These are phyloP conservation scores for Perognathus longimembris DNA, from an alignment of 2,113 vertebrate genomes.

Conservation along the genomic window DNA sequence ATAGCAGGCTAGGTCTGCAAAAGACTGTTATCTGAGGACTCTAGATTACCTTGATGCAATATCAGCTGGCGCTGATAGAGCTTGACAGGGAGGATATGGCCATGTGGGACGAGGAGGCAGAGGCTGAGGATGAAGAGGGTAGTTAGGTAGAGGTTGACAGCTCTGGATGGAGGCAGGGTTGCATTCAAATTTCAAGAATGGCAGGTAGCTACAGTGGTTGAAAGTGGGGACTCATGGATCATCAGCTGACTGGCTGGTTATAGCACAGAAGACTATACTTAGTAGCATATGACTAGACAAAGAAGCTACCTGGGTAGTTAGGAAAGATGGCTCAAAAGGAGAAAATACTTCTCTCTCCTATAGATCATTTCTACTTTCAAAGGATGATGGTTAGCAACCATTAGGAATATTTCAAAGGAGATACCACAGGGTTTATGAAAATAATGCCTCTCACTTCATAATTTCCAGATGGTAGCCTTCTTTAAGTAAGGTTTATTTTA, in stretches of 20 bases:
- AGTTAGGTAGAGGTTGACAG: neutral
- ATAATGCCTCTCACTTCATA: neutral
- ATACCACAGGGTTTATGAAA: neutral
- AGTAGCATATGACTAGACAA: neutral
- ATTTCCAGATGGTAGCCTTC: conserved; percentile 37
- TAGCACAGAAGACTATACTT: neutral
- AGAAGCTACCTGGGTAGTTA: neutral
- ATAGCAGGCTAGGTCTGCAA: neutral
- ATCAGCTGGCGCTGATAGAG: neutral
- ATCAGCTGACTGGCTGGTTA: neutral
- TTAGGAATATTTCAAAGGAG: conserved; percentile 38
- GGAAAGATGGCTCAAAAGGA: neutral
- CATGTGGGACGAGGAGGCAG: neutral
- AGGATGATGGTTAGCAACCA: neutral
- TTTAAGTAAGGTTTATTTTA: conserved; percentile 22
- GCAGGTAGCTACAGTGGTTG: neutral
- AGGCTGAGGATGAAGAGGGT: neutral
- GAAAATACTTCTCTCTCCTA: neutral
- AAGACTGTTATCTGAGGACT: neutral
- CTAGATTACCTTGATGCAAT: neutral
- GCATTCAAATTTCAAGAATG: neutral
- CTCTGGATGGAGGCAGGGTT: neutral
- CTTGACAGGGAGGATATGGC: neutral
- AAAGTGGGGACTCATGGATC: neutral
- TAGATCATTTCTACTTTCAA: neutral